phyloP scores from a whole-genome alignment of 2,113 vertebrate genomes.

The human (Homo sapiens) region DNA sequence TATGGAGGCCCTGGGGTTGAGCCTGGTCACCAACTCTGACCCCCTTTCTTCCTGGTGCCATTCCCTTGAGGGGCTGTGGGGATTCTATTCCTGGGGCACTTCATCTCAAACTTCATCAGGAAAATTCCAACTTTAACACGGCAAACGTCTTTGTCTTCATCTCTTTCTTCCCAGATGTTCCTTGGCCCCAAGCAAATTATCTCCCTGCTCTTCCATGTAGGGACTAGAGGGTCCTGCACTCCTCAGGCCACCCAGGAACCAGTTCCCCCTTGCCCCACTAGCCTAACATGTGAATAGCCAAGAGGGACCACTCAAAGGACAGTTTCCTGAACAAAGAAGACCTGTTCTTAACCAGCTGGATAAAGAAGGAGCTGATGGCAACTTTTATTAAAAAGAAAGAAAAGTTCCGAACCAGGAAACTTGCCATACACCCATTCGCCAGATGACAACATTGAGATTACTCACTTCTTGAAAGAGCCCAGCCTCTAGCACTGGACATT shows the following conservation, averaged over 20 bases:
- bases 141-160: not conserved
- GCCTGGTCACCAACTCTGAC: not conserved
- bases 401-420: not conserved
- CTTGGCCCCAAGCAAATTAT: not conserved
- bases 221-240: not conserved
- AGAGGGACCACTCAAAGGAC: not conserved
- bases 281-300: not conserved
- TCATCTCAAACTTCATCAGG: not conserved
- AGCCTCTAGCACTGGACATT: not conserved
- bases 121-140: not conserved
- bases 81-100: not conserved
- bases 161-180: not conserved
- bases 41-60: not conserved
- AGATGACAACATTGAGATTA: not conserved
- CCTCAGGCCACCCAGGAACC: too few relatives aligned
- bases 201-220: not conserved
- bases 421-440: not conserved
- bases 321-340: not conserved
- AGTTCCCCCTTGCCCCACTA: not conserved
- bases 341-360: not conserved
- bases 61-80: accelerated
- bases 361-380: not conserved
- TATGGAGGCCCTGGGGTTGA: not conserved
- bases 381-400: not conserved
- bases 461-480: not conserved